A percentile compares a stretch with the other conserved stretches of the same genome.
Evolutionary conservation across 1,140 invertebrate species (phyloP).

Genomic region (Nymphalis io): DNA sequence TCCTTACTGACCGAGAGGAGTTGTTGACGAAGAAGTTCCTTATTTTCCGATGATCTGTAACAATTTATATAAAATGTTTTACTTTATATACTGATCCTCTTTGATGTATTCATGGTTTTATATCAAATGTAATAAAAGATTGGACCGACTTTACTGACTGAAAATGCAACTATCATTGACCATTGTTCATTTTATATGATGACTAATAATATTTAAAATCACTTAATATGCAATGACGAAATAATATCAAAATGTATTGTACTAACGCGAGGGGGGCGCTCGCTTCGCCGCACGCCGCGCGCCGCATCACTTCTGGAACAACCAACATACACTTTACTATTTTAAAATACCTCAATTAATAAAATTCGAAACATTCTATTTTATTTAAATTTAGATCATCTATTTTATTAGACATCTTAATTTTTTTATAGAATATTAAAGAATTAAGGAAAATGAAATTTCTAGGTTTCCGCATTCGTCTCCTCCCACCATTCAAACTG

Average conservation of each 20-base stretch:
- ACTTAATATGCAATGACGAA: too few relatives aligned
- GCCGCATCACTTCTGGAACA: slow-evolving; percentile 78
- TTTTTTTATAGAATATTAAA: too few relatives aligned
- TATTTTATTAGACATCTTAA: too few relatives aligned
- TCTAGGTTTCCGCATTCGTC: background rate
- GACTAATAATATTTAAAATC: too few relatives aligned
- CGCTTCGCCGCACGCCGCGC: slow-evolving; percentile 68
- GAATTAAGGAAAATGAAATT: background rate
- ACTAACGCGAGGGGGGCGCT: slow-evolving; percentile 48
- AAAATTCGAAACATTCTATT: too few relatives aligned
- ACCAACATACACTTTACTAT: background rate
- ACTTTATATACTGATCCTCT: background rate
- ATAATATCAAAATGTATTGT: background rate
- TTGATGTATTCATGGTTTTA: too few relatives aligned
- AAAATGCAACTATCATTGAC: too few relatives aligned
- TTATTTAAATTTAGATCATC: too few relatives aligned
- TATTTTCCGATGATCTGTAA: slow-evolving; percentile 70
- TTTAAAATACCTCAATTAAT: too few relatives aligned
- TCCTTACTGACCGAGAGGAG: slow-evolving; percentile 67
- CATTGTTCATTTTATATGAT: too few relatives aligned
- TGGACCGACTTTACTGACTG: too few relatives aligned
- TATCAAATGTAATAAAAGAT: too few relatives aligned
- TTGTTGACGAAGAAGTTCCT: slow-evolving; percentile 69
- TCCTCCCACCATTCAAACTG: background rate
- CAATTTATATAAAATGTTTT: background rate